phyloP scores from a whole-genome alignment of 2,888 invertebrate species.

The Oxycera nigricornis region DNA sequence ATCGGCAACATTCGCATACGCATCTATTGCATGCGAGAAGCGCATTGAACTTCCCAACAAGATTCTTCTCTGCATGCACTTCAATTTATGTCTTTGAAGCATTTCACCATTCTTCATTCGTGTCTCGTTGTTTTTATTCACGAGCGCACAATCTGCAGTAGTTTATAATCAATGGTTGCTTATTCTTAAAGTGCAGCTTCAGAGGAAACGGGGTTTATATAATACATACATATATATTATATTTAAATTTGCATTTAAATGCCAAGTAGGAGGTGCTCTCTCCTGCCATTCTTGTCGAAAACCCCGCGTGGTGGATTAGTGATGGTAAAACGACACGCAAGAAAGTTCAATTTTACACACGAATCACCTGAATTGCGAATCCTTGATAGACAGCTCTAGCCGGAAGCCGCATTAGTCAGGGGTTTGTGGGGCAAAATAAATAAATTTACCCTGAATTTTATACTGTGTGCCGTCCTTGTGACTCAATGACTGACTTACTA shows the following conservation, averaged over 20 bases:
- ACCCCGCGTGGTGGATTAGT: background rate
- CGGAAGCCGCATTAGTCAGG: slow-evolving; percentile 1
- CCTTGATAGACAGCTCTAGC: slow-evolving; percentile 5
- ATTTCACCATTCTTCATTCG: background rate
- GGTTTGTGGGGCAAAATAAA: background rate
- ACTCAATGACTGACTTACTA: background rate
- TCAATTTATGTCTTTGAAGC: background rate
- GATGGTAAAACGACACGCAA: background rate
- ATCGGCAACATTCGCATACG: background rate
- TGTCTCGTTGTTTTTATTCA: background rate
- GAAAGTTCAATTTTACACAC: slow-evolving; percentile 1
- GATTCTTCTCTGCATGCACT: background rate
- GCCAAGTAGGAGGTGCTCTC: background rate
- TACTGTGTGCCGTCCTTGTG: slow-evolving; percentile 3
- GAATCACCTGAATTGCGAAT: slow-evolving; percentile 24
- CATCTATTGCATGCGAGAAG: background rate
- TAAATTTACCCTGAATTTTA: slow-evolving; percentile 7
- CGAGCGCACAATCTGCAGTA: background rate
- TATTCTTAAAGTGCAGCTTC: background rate
- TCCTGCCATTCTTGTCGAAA: too few relatives aligned
- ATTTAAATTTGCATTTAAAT: background rate
- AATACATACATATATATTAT: too few relatives aligned
- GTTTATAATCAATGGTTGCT: background rate
- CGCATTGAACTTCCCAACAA: background rate
- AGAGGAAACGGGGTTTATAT: background rate